Percentiles rank a stretch among this genome's conserved stretches.
These are phyloP conservation scores for Rhagonycha fulva DNA, from an alignment of 2,888 invertebrate species.

Conservation along the genomic window DNA sequence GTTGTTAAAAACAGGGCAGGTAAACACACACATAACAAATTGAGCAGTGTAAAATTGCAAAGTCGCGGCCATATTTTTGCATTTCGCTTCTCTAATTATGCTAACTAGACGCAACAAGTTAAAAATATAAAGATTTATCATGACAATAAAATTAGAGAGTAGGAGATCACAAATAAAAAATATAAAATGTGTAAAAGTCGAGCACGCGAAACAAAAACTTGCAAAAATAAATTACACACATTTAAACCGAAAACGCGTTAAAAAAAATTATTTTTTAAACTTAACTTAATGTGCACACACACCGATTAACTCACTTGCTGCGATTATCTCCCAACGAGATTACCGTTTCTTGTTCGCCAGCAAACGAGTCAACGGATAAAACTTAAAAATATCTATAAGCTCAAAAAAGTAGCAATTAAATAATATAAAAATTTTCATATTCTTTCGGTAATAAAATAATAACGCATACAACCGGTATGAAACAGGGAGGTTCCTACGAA, in stretches of 20 bases:
- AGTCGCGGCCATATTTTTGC: neutral
- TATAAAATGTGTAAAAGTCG: neutral
- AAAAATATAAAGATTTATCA: neutral
- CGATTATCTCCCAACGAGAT: neutral
- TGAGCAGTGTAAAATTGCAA: neutral
- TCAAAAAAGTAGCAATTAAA: neutral
- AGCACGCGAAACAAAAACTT: neutral
- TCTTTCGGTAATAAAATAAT: neutral
- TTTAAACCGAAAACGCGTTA: neutral
- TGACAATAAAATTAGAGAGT: neutral
- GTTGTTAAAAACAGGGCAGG: slow-evolving; percentile 8
- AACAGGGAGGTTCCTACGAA: slow-evolving; percentile 6
- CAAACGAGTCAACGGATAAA: neutral
- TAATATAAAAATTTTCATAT: neutral
- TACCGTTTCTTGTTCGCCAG: neutral
- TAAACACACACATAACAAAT: slow-evolving; percentile 6
- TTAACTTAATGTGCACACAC: neutral
- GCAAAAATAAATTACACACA: neutral
- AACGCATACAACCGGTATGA: slow-evolving; percentile 12
- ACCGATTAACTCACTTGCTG: neutral
- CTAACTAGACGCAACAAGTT: neutral
- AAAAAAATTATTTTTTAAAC: neutral
- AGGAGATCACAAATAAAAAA: neutral
- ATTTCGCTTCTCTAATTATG: neutral
- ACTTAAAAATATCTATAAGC: neutral